Base-by-base conservation (phyloP, 2,888 invertebrate genomes). In the Rhagonycha fulva region DNA sequence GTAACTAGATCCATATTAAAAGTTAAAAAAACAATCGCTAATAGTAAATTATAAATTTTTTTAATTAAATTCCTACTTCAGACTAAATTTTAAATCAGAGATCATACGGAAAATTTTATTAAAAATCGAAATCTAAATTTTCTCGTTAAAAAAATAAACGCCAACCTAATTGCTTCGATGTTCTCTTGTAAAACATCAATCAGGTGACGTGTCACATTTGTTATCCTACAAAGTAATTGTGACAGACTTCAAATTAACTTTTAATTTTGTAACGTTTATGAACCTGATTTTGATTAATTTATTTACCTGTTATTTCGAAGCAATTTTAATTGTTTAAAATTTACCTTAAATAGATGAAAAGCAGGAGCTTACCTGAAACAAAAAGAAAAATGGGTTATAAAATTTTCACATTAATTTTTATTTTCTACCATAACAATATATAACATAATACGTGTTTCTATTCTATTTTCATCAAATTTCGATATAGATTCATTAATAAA, bases 401-500 rank as follows among this genome's bases (percentile, higher is more conserved):
- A 47, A 47, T 47, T 47, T 47, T 47, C 47, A 47, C 47, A 47
- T 47, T 47, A 47, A 47, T 47, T 47, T 47, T 47, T 47, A 47
- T 47, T 47, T 47, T 47, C n/a, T 47, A 47, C 47, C 7, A 47
- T 47, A 47, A 66, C 63, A 26, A 24, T 66, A 19, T n/a, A 66
- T 23, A 10, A 66, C 9, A 12, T 24, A 26, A 66, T 66, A 26
- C 63, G 63, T 66, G 63, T 26, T 19, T 26, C 24, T 66, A 24
- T 66, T 66, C 63, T 66, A 24, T 26, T 66, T 47, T 47, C 47
- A 47, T 47, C 47, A 47, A 47, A 47, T 47, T 66, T 66, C 63
- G 63, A 66, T 66, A 66, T 26, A 66, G 23, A 66, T 66, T 66
- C 63, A 66, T 66, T 66, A 66, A 66, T 66, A 66, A 66, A 66